Base-by-base conservation (phyloP, 2,888 invertebrate genomes). In the Fragum sueziense region DNA sequence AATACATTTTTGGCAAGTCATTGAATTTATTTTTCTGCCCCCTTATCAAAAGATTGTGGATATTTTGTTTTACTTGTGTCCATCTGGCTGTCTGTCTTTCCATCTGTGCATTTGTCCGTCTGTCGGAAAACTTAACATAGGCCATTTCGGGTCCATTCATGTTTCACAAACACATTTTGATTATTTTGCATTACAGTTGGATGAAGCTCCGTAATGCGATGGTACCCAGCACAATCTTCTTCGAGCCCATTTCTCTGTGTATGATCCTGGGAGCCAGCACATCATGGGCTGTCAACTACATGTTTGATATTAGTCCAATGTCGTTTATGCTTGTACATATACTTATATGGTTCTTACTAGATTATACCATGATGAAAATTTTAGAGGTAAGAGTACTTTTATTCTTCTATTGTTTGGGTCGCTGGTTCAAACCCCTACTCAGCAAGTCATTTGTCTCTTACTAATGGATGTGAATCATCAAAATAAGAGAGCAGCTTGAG, bases 181-280 rank as follows among this genome's bases (percentile, higher is more conserved):
- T 52, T 54, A 7, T 27, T 27, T 37, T 54, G n/a, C 31, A 3
- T 17, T 76, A 7, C 89, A 95, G 99, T 88, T 99, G 99, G 99
- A 97, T 98, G 76, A 98, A 99, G 92, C 94, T 99, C 62, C 95
- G 99, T 71, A 96, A 98, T 85, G 98, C 98, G 17, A 99, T 99
- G 98, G 95, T 98, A 85, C 99, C 99, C 1, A 95, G 96, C 59
- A 97, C 97, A 47, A 96, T 97, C 85, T 91, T 99, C 70, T 94
- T 99, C 82, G 99, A 99, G 93, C 99, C 99, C 1, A 94, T 99
- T 61, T 97, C 97, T 71, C 98, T 99, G 94, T 99, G 99, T 93
- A 95, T 99, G 94, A 95, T 98, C 33, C 95, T 98, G 47, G 99
- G 99, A 37, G 96, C 97, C n/a, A 95, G 97, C 91, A 96, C 97